These are phyloP conservation scores for Ciconia stormi DNA, from an alignment of 2,113 vertebrate genomes.

Conservation along the genomic window DNA sequence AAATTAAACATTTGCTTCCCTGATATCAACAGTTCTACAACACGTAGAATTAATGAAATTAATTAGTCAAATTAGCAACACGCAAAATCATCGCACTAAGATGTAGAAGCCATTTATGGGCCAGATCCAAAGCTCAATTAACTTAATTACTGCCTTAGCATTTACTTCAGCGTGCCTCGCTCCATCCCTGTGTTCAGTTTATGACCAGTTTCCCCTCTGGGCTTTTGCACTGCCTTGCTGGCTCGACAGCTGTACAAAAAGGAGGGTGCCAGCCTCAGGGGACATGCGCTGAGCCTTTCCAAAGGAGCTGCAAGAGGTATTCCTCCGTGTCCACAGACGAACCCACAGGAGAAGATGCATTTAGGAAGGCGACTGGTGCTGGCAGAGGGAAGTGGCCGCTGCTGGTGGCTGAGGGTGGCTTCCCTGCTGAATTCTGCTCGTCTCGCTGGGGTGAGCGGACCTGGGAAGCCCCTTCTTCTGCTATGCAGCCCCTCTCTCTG, in stretches of 20 bases:
- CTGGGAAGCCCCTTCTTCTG: not conserved
- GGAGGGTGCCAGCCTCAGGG: not conserved
- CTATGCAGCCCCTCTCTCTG: not conserved
- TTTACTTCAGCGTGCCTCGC: accelerated
- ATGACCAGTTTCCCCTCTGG: not conserved
- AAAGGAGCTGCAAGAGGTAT: not conserved
- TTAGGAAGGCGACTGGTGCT: not conserved
- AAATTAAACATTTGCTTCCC: conserved; percentile 11
- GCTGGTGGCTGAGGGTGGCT: not conserved
- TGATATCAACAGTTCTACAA: not conserved
- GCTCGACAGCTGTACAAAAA: accelerated
- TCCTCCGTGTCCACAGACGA: accelerated
- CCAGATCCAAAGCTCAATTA: not conserved
- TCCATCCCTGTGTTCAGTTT: accelerated
- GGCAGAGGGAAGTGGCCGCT: not conserved
- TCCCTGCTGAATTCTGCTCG: not conserved
- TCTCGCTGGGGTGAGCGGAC: not conserved
- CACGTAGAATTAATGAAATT: not conserved
- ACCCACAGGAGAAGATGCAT: accelerated
- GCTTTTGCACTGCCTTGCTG: not conserved
- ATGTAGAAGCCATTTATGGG: not conserved
- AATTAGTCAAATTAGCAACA: conserved; percentile 33
- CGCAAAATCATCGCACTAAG: not conserved
- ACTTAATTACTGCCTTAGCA: not conserved
- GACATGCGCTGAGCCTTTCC: accelerated